Conservation (phyloP, 2,113 vertebrate species). For the Ranitomeya variabilis region DNA sequence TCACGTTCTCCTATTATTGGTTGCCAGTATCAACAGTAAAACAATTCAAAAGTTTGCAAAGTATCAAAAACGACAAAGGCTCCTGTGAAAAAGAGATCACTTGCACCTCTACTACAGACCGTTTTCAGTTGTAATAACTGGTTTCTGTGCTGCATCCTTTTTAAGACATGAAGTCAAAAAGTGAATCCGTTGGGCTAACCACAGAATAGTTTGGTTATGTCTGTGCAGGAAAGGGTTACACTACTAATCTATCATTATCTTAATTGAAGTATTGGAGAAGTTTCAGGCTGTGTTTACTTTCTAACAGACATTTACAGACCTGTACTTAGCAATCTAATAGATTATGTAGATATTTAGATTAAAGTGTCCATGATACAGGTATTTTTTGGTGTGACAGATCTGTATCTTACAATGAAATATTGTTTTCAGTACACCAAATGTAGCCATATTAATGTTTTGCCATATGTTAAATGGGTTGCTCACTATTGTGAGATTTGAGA, state of each 20-base stretch:
- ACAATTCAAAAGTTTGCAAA: not conserved
- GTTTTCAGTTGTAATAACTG: slow-evolving; percentile 45
- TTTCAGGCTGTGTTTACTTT: slow-evolving; percentile 44
- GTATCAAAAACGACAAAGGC: not conserved
- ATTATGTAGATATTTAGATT: not conserved
- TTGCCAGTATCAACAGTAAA: slow-evolving; percentile 8
- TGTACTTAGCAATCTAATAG: not conserved
- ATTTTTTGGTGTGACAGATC: not conserved
- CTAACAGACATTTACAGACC: not conserved
- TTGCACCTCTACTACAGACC: not conserved
- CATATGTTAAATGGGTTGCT: too few relatives aligned
- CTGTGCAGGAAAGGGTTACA: slow-evolving; percentile 74
- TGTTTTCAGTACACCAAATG: not conserved
- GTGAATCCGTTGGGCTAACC: slow-evolving; percentile 73
- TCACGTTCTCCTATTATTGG: not conserved
- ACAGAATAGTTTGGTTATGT: slow-evolving; percentile 78
- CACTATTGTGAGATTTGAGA: too few relatives aligned
- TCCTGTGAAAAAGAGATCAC: not conserved
- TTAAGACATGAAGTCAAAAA: slow-evolving; percentile 62
- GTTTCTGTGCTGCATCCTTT: slow-evolving; percentile 14
- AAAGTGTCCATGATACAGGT: not conserved
- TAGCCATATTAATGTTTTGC: too few relatives aligned
- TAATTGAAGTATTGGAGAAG: slow-evolving; percentile 27
- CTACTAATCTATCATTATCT: slow-evolving; percentile 64
- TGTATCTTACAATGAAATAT: not conserved